These are phyloP conservation scores for Micoletzkya japonica DNA, from an alignment of 2,888 invertebrate genomes.

Conservation along the genomic window DNA sequence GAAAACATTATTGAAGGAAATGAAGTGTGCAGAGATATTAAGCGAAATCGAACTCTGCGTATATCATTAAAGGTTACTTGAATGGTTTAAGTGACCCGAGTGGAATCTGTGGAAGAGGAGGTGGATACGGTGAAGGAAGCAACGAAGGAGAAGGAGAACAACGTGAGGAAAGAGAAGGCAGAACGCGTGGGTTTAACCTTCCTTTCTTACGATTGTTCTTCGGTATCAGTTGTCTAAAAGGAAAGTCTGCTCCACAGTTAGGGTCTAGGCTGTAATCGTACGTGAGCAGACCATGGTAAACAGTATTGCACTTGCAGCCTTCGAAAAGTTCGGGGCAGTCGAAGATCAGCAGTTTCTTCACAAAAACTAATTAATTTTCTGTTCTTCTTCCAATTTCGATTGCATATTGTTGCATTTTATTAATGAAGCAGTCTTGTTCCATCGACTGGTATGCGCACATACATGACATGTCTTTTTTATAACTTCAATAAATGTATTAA, in stretches of 20 bases:
- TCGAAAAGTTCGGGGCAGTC: conserved; percentile 10
- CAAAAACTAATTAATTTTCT: not conserved
- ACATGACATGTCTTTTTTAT: no score
- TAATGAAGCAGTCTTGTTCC: no score
- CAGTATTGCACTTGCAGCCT: not conserved
- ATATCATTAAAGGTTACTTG: not conserved
- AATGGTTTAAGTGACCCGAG: conserved; percentile 15
- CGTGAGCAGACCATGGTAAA: no score
- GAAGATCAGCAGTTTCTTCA: conserved; percentile 32
- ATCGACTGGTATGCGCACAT: no score
- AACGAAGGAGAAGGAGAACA: not conserved
- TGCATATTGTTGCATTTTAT: no score
- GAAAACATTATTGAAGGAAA: not conserved
- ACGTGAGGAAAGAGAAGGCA: conserved; percentile 3
- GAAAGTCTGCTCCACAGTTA: conserved; percentile 6
- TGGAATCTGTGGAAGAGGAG: conserved; percentile 21
- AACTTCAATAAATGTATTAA: no score
- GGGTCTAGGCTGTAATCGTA: no score
- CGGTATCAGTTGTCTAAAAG: conserved; percentile 10
- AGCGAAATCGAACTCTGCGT: not conserved
- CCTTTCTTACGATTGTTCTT: no score
- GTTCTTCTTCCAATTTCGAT: no score
- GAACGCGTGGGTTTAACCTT: not conserved
- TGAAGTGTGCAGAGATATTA: not conserved
- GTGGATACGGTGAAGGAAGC: not conserved